Conservation (phyloP, 2,888 invertebrate species). For the Coleophora flavipennella region DNA sequence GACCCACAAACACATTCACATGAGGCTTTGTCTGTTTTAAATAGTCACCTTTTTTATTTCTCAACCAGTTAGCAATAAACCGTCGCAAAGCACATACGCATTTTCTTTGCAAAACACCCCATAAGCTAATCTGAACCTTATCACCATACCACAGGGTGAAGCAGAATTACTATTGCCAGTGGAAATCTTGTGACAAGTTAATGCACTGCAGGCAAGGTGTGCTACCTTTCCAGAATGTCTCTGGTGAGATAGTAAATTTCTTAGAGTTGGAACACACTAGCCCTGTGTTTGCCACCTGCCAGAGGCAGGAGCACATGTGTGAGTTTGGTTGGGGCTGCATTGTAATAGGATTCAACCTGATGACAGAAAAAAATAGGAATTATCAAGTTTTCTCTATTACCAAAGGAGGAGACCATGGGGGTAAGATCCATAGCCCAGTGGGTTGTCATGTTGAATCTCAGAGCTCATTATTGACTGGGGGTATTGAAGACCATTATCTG, state of each 20-base stretch:
- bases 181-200: neutral
- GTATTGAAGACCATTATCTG: neutral
- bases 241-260: neutral
- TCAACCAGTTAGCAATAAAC: no score
- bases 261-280: neutral
- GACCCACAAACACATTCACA: no score
- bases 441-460: neutral
- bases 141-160: neutral
- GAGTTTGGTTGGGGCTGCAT: neutral
- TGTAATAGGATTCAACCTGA: neutral
- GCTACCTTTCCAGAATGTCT: neutral
- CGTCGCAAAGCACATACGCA: no score
- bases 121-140: no score
- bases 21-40: no score
- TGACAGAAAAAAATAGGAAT: neutral
- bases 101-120: no score
- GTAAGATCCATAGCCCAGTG: neutral
- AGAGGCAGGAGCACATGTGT: neutral
- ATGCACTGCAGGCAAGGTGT: neutral
- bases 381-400: neutral
- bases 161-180: neutral
- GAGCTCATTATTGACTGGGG: neutral
- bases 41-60: no score
- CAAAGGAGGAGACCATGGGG: neutral
- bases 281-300: neutral